Evolutionary conservation across 64 coral and sea anemone genomes (phyloP), one percentile per base, ranked within the genome.

Genomic region (Acropora tenuis): DNA sequence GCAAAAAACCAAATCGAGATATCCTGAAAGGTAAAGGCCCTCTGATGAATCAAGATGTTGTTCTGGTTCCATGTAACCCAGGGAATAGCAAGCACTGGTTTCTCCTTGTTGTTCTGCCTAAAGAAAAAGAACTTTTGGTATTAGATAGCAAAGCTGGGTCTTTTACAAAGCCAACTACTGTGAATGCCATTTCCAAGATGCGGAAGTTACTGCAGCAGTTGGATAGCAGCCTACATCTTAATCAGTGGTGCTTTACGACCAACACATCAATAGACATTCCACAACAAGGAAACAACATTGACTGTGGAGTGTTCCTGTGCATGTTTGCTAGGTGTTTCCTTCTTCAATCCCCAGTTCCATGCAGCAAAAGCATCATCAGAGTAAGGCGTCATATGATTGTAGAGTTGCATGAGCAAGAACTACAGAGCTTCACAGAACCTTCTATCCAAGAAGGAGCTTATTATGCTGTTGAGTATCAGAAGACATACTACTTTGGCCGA

Each of bases 51-150:
- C 88, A 91, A 81, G 89, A 95, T 52, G 10, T 75, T 41, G 76
- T 95, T 67, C n/a, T 91, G 2, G 82, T 95, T 48, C 92, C 86
- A 13, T 88, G 85, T 79, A 93, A 88, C 41, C 85, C 77, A 72
- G 85, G 40, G 4, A 30, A 3, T 20, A 88, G 61, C 50, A 88
- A 82, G 78, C 77, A 93, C 48, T 93, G 92, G 86, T 88, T 83
- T 2, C 86, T 93, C 41, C n/a, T 83, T 42, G 86, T 63, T 76
- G 76, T 82, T 44, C 48, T 75, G 9, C 77, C 92, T 17, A 88
- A 88, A 40, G 44, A 93, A 53, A 80, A 88, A 3, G n/a, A 87
- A 63, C 55, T 87, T 18, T 40, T 92, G 3, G 75, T 86, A 43
- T 10, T 92, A 18, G 90, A 79, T 42, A 78, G 74, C 61, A 63